These are phyloP conservation scores for Anarsia innoxiella DNA, from an alignment of 2,888 invertebrate species.

Conservation along the genomic window DNA sequence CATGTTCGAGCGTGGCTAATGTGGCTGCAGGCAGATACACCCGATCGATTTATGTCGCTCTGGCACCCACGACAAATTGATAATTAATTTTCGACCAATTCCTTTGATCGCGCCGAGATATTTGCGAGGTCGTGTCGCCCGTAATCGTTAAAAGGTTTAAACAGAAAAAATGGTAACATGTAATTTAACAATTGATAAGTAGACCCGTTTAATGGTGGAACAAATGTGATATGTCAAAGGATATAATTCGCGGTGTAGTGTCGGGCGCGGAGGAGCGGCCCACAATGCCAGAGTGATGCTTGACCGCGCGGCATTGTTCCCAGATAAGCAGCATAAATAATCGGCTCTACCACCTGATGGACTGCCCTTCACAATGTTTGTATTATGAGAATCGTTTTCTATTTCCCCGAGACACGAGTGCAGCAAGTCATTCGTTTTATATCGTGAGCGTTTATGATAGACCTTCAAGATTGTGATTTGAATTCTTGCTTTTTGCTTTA, in stretches of 20 bases:
- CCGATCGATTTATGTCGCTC: constrained; percentile 72
- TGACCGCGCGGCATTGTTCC: constrained; percentile 48
- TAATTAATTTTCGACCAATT: constrained; percentile 68
- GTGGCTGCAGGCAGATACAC: constrained; percentile 65
- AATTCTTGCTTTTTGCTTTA: constrained; percentile 8
- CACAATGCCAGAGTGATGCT: constrained; percentile 45
- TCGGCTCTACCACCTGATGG: constrained; percentile 46
- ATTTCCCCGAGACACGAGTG: constrained; percentile 27
- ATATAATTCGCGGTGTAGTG: constrained; percentile 16
- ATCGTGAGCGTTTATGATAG: constrained; percentile 19
- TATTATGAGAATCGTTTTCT: constrained; percentile 35
- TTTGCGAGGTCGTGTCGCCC: constrained; percentile 46
- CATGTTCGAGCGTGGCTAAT: constrained; percentile 69
- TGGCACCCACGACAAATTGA: constrained; percentile 74
- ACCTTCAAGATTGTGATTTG: constrained; percentile 17
- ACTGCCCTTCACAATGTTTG: constrained; percentile 37
- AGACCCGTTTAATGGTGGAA: constrained; percentile 13
- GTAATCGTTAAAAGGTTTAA: constrained; percentile 42
- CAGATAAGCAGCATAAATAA: constrained; percentile 59
- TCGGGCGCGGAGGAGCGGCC: constrained; percentile 12
- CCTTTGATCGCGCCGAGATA: constrained; percentile 69
- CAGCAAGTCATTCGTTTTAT: constrained; percentile 22
- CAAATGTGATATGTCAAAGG: constrained; percentile 13
- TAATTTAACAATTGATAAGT: constrained; percentile 18
- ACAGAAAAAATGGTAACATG: constrained; percentile 12